Conservation (phyloP, 2,113 vertebrate genomes). For the Bettongia penicillata region DNA sequence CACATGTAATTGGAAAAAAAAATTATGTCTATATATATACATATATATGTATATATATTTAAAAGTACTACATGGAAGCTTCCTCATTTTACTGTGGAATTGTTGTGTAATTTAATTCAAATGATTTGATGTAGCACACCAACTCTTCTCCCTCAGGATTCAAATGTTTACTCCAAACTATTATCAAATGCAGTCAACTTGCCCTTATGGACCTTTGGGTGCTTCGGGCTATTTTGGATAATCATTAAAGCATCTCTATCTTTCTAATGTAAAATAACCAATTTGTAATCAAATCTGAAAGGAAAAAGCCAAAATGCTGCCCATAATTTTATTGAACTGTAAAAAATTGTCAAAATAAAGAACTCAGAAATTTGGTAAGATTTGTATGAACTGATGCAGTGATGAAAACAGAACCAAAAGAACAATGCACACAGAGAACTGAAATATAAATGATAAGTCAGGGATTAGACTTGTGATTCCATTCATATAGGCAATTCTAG, state of each 20-base stretch:
- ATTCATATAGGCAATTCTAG: neutral
- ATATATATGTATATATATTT: too few species aligned
- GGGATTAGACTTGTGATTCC: neutral
- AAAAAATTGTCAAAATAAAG: neutral
- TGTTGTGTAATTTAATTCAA: constrained; percentile 42
- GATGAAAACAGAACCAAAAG: neutral
- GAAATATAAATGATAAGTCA: neutral
- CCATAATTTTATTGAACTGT: neutral
- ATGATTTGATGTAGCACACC: neutral
- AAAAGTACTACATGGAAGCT: constrained; percentile 25
- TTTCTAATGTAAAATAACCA: neutral
- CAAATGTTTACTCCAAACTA: neutral
- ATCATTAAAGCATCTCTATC: neutral
- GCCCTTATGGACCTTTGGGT: neutral
- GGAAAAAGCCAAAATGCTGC: neutral
- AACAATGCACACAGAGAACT: neutral
- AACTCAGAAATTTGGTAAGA: neutral
- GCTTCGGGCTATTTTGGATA: neutral
- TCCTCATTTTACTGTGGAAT: neutral
- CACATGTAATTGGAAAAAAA: too few species aligned
- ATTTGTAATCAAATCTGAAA: neutral
- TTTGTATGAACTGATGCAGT: neutral
- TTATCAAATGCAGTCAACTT: constrained; percentile 32
- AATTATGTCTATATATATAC: too few species aligned
- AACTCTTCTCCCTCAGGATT: constrained; percentile 24